Base-by-base conservation (phyloP, 2,797 vertebrate genomes). In the Sebastes melanostomus region DNA sequence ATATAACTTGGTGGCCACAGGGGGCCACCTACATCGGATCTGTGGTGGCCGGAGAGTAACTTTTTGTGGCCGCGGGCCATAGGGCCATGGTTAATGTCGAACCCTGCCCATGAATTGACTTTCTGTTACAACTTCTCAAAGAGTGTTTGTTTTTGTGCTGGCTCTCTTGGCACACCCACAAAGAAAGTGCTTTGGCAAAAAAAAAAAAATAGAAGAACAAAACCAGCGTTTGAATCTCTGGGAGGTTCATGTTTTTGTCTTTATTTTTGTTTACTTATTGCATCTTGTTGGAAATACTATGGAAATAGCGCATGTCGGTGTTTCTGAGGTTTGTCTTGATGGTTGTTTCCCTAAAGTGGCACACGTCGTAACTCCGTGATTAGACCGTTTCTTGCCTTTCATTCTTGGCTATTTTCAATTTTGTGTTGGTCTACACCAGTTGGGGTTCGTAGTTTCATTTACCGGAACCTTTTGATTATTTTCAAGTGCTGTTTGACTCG, bases 101-200 rank as follows among this genome's bases (percentile, higher is more conserved):
- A 18, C 18, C 16, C 18, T 50, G 18, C 20, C 59, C 62, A 80
- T 87, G 67, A 90, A 85, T 84, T 68, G 72, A 54, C 58, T 82
- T 77, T 83, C 27, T 88, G 80, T 89, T 89, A 7, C 25, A 78
- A 56, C 74, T 50, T 87, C 73, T 85, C 58, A 87, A 77, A 87
- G 78, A 80, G 46, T 71, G 52, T 90, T 83, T 84, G 83, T 86
- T 78, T 87, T 85, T 82, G 54, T 74, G 61, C 73, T 66, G 61
- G 68, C 27, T 77, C 27, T 73, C 46, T 81, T 76, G 76, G 61
- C 59, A 81, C 79, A 75, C 62, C 71, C 76, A 82, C 69, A 86
- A 72, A 59, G 30, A 77, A 78, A 86, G 46, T 38, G 27, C 52
- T 60, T 52, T 82, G 75, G 59, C 60, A 77, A 78, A 6, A 42